Base-by-base conservation (phyloP, 2,888 invertebrate species). In the Pheosia gnoma region DNA sequence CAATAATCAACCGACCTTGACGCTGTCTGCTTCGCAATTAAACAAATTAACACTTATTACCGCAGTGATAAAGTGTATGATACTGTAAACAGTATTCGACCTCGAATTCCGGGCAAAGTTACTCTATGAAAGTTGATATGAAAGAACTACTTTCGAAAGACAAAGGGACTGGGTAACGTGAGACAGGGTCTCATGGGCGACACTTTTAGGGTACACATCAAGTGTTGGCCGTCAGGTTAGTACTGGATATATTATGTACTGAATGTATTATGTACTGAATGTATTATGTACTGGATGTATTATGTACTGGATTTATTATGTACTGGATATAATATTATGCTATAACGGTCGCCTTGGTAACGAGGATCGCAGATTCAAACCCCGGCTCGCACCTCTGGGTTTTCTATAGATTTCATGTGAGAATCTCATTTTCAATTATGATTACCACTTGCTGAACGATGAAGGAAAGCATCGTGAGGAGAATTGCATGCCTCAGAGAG, bases 41-140 rank as follows among this genome's bases (percentile, higher is more conserved):
- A 60, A 49, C 55, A 8, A 65, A 62, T 59, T 58, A 57, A 25
- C 43, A 61, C 64, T 74, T 74, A 68, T 61, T 57, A 6, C 39
- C 8, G 41, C 9, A 4, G 1, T 0, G 0, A 43, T 63, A 71
- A 61, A 49, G 63, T 53, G 60, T 58, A 55, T 63, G 66, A 66
- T 65, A 53, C 6, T 37, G 8, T 53, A 39, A 53, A 11, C 59
- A 37, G 43, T 10, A 43, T 56, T n/a, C 54, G 66, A 66, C 78
- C 78, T 78, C 65, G 76, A 59, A 57, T 43, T n/a, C 56, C 57
- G 75, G 65, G 70, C 72, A 57, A 61, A 62, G 58, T 74, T 75
- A 72, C 78, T 63, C 61, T 53, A 75, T 71, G 82, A 81, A 81
- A 83, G 80, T 80, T 78, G 78, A 77, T 75, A 76, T 62, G 66